Percentiles rank a stretch among this genome's conserved stretches.
Evolutionary conservation across 2,797 vertebrate genomes (phyloP).

Genomic region (Sylvia borin): DNA sequence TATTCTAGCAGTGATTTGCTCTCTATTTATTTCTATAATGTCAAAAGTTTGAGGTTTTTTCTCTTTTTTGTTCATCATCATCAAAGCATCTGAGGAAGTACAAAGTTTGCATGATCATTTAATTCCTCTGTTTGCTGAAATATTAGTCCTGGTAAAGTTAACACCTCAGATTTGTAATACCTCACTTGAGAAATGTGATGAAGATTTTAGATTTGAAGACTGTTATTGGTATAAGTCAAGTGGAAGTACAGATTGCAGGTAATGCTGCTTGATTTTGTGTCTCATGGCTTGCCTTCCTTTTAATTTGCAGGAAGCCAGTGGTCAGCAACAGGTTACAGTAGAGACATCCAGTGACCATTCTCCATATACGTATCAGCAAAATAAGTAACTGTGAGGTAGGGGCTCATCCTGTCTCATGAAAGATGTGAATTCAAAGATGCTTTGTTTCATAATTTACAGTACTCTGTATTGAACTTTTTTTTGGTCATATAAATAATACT

Average conservation of each 20-base stretch:
- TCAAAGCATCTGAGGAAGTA: background rate
- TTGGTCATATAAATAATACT: background rate
- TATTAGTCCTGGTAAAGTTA: background rate
- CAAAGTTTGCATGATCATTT: background rate
- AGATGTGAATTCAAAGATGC: conserved; percentile 3
- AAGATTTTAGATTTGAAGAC: background rate
- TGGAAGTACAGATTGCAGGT: background rate
- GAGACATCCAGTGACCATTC: conserved; percentile 94
- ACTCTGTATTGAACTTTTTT: background rate
- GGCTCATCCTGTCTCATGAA: background rate
- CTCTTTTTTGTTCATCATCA: background rate
- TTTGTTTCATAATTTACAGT: background rate
- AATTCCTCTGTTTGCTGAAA: background rate
- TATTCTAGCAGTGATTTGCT: background rate
- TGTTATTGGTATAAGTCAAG: background rate
- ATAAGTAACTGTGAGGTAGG: conserved; percentile 92
- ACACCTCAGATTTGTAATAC: background rate
- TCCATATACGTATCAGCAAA: conserved; percentile 95
- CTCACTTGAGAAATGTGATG: background rate
- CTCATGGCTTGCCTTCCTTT: conserved; percentile 43
- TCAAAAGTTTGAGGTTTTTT: background rate
- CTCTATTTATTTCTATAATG: background rate
- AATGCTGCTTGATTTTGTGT: background rate
- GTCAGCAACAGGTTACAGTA: conserved; percentile 88
- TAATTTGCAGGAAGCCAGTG: conserved; percentile 89